Evolutionary conservation across 2,797 vertebrate species (phyloP).

Genomic region (Rhinatrema bivittatum): DNA sequence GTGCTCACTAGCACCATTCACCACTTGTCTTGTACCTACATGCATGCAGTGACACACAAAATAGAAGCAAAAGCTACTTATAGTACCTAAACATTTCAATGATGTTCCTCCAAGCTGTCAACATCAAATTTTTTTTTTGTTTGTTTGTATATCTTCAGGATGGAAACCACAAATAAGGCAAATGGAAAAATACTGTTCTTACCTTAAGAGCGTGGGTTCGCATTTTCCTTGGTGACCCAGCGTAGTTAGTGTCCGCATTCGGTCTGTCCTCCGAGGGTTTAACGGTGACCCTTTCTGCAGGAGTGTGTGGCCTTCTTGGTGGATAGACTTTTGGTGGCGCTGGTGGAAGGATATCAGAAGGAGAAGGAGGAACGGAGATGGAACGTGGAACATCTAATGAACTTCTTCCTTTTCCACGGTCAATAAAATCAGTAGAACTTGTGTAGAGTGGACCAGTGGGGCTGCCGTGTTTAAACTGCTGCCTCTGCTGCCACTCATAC

Average conservation of each 20-base stretch:
- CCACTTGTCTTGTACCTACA: too few species aligned
- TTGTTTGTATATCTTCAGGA: too few species aligned
- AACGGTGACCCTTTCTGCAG: constrained; percentile 86
- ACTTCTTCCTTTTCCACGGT: constrained; percentile 75
- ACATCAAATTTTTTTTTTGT: too few species aligned
- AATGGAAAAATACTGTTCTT: too few species aligned
- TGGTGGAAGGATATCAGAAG: constrained; percentile 79
- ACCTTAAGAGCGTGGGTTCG: constrained; percentile 74
- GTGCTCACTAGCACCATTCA: too few species aligned
- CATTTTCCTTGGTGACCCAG: constrained; percentile 74
- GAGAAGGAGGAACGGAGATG: constrained; percentile 89
- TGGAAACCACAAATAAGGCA: too few species aligned
- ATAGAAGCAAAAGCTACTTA: too few species aligned
- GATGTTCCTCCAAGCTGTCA: too few species aligned
- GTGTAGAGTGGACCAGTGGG: constrained; percentile 77
- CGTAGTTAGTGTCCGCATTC: constrained; percentile 60
- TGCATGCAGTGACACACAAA: too few species aligned
- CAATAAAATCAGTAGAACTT: constrained; percentile 69
- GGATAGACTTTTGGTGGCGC: constrained; percentile 66
- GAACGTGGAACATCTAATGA: constrained; percentile 87
- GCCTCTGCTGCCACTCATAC: constrained; percentile 96
- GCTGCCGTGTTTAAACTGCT: constrained; percentile 93
- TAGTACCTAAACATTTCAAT: too few species aligned
- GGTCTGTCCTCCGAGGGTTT: constrained; percentile 73
- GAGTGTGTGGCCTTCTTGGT: constrained; percentile 82